Evolutionary conservation across 2,113 vertebrate genomes (phyloP).

Genomic region (Gnathonemus echidnorhynchus): DNA sequence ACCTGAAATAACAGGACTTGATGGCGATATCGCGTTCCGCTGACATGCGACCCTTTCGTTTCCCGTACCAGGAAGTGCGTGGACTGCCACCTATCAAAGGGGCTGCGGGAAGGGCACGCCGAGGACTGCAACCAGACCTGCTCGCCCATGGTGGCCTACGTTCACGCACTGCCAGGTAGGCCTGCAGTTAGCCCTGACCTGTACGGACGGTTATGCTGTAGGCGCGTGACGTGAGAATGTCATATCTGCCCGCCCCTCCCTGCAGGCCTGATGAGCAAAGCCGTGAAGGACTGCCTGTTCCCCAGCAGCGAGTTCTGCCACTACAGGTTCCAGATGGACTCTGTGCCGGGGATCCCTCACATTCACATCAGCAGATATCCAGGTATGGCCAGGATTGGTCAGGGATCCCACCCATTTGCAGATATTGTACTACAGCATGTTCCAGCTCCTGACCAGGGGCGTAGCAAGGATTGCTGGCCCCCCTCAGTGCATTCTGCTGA

Average conservation of each 20-base stretch:
- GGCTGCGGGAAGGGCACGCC: slow-evolving; percentile 53
- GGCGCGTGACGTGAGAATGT: too few species aligned
- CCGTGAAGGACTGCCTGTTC: slow-evolving; percentile 53
- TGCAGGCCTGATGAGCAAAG: slow-evolving; percentile 41
- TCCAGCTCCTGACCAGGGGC: not conserved
- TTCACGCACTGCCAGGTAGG: slow-evolving; percentile 69
- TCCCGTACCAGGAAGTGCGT: slow-evolving; percentile 71
- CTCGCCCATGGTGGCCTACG: slow-evolving; percentile 58
- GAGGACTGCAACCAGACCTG: slow-evolving; percentile 75
- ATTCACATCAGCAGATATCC: slow-evolving; percentile 57
- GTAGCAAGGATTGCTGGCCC: not conserved
- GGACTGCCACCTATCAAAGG: slow-evolving; percentile 70
- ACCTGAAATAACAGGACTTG: not conserved
- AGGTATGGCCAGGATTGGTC: slow-evolving; percentile 33
- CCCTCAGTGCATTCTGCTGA: not conserved
- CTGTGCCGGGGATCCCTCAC: slow-evolving; percentile 41
- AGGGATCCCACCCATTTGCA: not conserved
- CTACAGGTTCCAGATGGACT: slow-evolving; percentile 51
- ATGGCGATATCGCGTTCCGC: not conserved
- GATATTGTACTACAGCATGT: not conserved
- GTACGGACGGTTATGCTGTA: not conserved
- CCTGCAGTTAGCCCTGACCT: not conserved
- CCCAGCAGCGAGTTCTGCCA: slow-evolving; percentile 52
- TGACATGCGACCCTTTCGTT: not conserved
- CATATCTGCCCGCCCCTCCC: not conserved